Conservation (phyloP, 1,140 invertebrate genomes). For the Cotesia glomerata region DNA sequence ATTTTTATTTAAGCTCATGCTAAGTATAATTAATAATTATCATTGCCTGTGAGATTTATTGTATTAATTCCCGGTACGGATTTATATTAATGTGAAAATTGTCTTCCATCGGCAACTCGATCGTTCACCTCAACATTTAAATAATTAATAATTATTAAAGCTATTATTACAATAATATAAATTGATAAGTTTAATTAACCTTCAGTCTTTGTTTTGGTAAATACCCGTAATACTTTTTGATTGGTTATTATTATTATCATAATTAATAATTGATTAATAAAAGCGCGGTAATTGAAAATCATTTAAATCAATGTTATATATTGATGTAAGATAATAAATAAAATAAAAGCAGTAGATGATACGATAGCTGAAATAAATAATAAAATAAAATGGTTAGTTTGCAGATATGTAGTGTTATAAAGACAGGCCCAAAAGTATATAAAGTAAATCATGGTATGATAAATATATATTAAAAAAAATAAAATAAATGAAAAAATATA, state of each 20-base stretch:
- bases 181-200: background rate
- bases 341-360: conserved; percentile 9
- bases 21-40: background rate
- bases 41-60: conserved; percentile 6
- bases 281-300: conserved; percentile 7
- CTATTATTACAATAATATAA: conserved; percentile 1
- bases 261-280: too few species aligned
- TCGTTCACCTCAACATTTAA: conserved; percentile 4
- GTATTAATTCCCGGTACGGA: background rate
- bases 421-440: conserved; percentile 5
- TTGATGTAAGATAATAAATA: conserved; percentile 2
- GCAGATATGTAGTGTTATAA: background rate
- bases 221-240: background rate
- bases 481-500: background rate
- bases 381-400: background rate
- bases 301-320: conserved; percentile 5
- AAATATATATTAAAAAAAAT: background rate
- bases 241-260: background rate
- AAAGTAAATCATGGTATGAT: background rate
- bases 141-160: background rate
- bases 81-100: conserved; percentile 10
- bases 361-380: background rate
- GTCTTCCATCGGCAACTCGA: conserved; percentile 27
- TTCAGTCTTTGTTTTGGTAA: conserved; percentile 5
- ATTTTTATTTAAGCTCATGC: background rate